Percentiles rank a stretch among this genome's conserved stretches.
Conservation (phyloP, 2,888 invertebrate species). For the Sturmia bella region DNA sequence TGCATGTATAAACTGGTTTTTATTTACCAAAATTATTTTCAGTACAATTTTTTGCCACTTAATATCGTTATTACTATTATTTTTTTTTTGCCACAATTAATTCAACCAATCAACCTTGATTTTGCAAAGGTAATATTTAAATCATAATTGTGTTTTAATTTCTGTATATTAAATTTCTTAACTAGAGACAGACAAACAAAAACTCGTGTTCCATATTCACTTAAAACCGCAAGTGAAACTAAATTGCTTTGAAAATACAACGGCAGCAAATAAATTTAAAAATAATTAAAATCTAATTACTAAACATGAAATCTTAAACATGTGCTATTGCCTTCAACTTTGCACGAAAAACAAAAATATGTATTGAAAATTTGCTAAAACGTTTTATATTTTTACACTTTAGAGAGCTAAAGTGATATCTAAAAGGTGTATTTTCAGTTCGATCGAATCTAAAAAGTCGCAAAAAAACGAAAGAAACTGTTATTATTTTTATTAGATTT, state of each 20-base stretch:
- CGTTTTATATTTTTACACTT: too few species aligned
- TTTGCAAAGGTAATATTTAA: conserved; percentile 25
- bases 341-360: conserved; percentile 6
- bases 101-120: conserved; percentile 11
- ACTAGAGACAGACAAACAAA: too few species aligned
- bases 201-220: not conserved
- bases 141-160: not conserved
- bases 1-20: too few species aligned
- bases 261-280: conserved; percentile 18
- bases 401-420: too few species aligned
- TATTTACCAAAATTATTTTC: too few species aligned
- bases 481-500: too few species aligned
- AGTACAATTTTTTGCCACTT: too few species aligned
- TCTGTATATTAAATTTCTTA: conserved; percentile 19
- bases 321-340: conserved; percentile 43
- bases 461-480: too few species aligned
- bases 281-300: conserved; percentile 53
- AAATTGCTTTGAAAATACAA: conserved; percentile 10
- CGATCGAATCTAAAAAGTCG: too few species aligned
- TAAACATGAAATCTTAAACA: conserved; percentile 24
- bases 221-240: conserved; percentile 35
- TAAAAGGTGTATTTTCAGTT: too few species aligned
- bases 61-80: too few species aligned
- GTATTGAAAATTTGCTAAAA: conserved; percentile 1
- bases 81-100: not conserved